Evolutionary conservation across 2,888 invertebrate species (phyloP), one percentile per base, ranked within the genome.

Genomic region (Drosophila anceps): DNA sequence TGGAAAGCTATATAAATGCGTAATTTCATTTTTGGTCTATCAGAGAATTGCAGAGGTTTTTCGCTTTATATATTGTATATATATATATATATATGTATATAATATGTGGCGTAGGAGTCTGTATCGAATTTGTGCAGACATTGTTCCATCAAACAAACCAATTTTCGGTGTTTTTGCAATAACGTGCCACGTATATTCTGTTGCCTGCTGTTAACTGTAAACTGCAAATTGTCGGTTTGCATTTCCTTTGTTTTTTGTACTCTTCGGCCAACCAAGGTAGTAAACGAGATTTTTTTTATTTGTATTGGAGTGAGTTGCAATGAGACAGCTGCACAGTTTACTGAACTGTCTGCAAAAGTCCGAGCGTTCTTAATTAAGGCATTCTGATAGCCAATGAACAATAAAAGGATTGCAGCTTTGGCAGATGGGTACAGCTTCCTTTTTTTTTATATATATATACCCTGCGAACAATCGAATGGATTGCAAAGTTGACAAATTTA

Each of bases 141-240:
- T 87, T 70, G 80, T 79, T 79, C 76, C 85, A 77, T 90, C 84
- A 84, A 84, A 84, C 84, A 84, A 84, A 89, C 90, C 84, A 89
- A 89, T 84, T 84, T 84, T 89, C 73, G 69, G 73, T 76, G 72
- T 88, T 88, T 89, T 82, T 81, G 62, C 82, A 89, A 87, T 82
- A 84, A 81, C 79, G 64, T 55, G 53, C 53, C 62, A 59, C 64
- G 71, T 75, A 54, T 59, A 54, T 59, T 51, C 66, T 41, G 60
- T 43, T 57, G 55, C 69, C 72, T 69, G 73, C 81, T 76, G 83
- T 79, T 79, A 80, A 88, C 83, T 79, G 85, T 70, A 84, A 89
- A 81, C 90, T 87, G 90, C 74, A 84, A 84, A 89, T 84, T 89
- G 90, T 76, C 79, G 85, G 82, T 69, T 73, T 81, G 74, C 77